phyloP scores from a whole-genome alignment of 2,113 vertebrate genomes.

The Laterallus jamaicensis region DNA sequence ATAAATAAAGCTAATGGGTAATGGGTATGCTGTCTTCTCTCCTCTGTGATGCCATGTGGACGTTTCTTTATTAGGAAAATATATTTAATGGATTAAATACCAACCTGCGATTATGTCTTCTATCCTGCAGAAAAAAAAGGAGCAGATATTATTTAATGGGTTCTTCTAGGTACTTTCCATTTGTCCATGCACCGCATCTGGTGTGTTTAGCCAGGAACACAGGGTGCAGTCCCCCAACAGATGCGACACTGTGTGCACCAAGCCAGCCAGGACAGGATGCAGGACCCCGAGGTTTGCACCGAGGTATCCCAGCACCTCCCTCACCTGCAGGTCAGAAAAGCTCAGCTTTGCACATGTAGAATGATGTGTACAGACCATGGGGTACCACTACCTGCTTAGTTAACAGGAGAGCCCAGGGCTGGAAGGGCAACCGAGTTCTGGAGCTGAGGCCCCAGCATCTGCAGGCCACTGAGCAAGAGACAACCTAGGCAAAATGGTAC shows the following conservation, averaged over 20 bases:
- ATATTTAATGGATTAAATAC: not conserved
- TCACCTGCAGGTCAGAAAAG: not conserved
- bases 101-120: not conserved
- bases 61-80: not conserved
- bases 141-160: not conserved
- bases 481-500: too few relatives aligned
- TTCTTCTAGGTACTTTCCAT: not conserved
- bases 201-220: not conserved
- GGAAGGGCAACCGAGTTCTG: fast-evolving
- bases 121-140: not conserved
- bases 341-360: too few relatives aligned
- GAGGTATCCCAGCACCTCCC: not conserved
- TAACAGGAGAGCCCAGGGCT: not conserved
- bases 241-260: fast-evolving
- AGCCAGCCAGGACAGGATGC: not conserved
- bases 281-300: too few relatives aligned
- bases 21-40: not conserved
- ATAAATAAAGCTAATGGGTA: not conserved
- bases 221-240: not conserved
- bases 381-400: fast-evolving
- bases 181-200: fast-evolving
- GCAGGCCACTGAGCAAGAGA: not conserved
- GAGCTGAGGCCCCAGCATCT: not conserved
- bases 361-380: too few relatives aligned
- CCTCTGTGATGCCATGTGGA: not conserved